Evolutionary conservation across 2,113 vertebrate genomes (phyloP).

Genomic region (Edolisoma coerulescens): DNA sequence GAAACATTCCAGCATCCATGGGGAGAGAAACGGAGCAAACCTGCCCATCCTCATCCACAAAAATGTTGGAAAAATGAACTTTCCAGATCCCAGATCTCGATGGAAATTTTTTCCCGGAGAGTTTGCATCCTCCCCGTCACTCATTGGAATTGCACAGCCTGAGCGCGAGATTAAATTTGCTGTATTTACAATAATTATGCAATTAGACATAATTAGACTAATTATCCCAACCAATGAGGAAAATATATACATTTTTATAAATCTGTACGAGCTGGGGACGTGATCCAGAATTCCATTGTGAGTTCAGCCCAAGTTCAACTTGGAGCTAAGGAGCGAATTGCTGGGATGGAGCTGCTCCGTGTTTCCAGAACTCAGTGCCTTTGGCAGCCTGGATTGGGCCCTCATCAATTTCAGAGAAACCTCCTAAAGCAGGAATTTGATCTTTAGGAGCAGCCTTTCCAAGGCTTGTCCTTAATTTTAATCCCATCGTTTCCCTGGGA

Average conservation of each 20-base stretch:
- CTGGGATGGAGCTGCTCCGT: not conserved
- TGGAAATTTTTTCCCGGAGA: not conserved
- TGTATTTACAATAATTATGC: conserved; percentile 71
- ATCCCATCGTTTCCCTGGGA: not conserved
- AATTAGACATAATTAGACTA: conserved; percentile 70
- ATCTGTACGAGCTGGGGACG: conserved; percentile 4
- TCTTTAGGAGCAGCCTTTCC: not conserved
- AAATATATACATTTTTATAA: conserved; percentile 50
- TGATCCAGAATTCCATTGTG: not conserved
- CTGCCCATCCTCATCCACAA: accelerated
- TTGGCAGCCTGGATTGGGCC: not conserved
- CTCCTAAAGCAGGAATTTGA: not conserved
- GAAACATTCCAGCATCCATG: not conserved
- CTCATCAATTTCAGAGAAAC: not conserved
- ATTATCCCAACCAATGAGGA: conserved; percentile 62
- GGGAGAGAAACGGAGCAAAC: accelerated
- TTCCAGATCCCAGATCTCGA: not conserved
- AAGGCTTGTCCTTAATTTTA: not conserved
- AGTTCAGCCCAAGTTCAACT: not conserved
- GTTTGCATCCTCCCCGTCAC: not conserved
- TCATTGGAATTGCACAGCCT: conserved; percentile 48
- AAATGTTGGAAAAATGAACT: not conserved
- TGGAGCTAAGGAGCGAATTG: not conserved
- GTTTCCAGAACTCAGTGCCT: accelerated
- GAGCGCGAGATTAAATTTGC: conserved; percentile 53